Evolutionary conservation across 2,113 vertebrate species (phyloP).

Genomic region (Otis tarda): DNA sequence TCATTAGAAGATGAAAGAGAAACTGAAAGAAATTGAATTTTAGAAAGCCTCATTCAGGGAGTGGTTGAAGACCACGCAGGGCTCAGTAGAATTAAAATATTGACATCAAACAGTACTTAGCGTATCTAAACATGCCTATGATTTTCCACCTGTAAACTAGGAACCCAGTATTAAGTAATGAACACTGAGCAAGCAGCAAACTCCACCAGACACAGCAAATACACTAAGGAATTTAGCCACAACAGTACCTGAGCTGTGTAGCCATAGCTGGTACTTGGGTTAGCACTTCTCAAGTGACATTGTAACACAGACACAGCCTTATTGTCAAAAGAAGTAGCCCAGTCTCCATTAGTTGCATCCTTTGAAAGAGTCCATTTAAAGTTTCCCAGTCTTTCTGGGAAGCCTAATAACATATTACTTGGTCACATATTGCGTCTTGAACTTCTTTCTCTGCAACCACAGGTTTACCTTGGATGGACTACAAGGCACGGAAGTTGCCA

Average conservation of each 20-base stretch:
- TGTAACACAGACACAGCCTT: not conserved
- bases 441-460: not conserved
- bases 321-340: not conserved
- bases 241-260: not conserved
- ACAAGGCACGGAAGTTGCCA: not conserved
- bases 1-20: not conserved
- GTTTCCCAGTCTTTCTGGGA: not conserved
- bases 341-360: not conserved
- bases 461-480: not conserved
- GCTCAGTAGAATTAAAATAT: not conserved
- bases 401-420: not conserved
- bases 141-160: not conserved
- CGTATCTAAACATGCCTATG: fast-evolving
- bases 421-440: not conserved
- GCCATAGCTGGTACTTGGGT: not conserved
- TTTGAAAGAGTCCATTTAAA: not conserved
- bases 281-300: fast-evolving
- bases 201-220: not conserved
- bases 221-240: not conserved
- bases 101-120: not conserved
- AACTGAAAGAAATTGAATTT: not conserved
- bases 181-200: not conserved
- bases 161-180: not conserved
- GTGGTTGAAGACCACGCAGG: not conserved
- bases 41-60: not conserved